These are phyloP conservation scores for Dasysyrphus tricinctus DNA, from an alignment of 2,888 invertebrate species.

Conservation along the genomic window DNA sequence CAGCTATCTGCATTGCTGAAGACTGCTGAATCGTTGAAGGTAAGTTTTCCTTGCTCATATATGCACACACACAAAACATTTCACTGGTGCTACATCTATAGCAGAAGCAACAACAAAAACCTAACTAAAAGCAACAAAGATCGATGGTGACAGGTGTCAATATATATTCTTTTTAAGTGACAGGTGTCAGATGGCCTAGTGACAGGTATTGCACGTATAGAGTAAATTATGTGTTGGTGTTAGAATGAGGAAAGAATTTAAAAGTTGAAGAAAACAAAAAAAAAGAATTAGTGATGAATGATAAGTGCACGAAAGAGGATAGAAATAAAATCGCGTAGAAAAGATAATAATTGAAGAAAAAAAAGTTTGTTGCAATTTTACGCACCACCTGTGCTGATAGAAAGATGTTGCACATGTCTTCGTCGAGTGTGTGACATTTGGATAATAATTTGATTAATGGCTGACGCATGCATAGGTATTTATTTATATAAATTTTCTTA, in stretches of 20 bases:
- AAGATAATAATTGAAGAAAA: constrained; percentile 22
- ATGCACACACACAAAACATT: not conserved
- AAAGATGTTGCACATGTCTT: constrained; percentile 30
- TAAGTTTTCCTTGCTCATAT: constrained; percentile 77
- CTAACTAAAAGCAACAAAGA: constrained; percentile 22
- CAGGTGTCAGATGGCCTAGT: constrained; percentile 43
- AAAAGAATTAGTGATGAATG: constrained; percentile 27
- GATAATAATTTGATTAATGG: constrained; percentile 33
- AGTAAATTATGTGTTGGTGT: constrained; percentile 55
- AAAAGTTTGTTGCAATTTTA: constrained; percentile 41
- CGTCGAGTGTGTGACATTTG: constrained; percentile 29
- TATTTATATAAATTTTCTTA: not conserved
- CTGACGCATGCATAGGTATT: constrained; percentile 38
- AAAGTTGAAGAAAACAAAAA: constrained; percentile 5
- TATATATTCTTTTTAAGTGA: constrained; percentile 35
- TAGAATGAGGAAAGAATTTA: constrained; percentile 58
- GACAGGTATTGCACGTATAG: constrained; percentile 65
- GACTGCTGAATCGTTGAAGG: constrained; percentile 96
- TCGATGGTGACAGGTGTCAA: constrained; percentile 69
- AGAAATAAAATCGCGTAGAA: constrained; percentile 15
- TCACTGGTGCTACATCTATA: not conserved
- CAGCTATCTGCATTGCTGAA: constrained; percentile 95
- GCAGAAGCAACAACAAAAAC: not conserved
- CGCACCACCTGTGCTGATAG: constrained; percentile 42
- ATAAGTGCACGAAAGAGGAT: constrained; percentile 18